phyloP scores from a whole-genome alignment of 1,140 invertebrate genomes.

The Brachionus koreanus region DNA sequence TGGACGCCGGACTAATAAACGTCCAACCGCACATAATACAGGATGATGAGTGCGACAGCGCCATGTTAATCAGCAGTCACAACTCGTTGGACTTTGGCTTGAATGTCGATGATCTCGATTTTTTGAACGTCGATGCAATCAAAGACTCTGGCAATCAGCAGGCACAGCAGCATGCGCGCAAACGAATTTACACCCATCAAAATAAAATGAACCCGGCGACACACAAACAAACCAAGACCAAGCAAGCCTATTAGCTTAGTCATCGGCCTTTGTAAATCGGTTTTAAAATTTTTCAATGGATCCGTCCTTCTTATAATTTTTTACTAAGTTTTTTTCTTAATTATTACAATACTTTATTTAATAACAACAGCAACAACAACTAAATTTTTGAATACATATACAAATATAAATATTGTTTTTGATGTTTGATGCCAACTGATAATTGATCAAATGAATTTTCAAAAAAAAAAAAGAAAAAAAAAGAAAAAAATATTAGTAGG shows the following conservation, averaged over 20 bases:
- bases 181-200: background rate
- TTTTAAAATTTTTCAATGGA: background rate
- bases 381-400: too few relatives aligned
- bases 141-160: background rate
- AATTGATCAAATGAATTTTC: too few relatives aligned
- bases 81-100: background rate
- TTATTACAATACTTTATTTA: background rate
- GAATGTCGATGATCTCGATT: background rate
- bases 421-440: too few relatives aligned
- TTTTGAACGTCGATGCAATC: background rate
- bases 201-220: background rate
- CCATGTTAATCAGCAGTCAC: background rate
- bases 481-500: background rate
- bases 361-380: too few relatives aligned
- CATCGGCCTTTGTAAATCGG: background rate
- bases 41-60: conserved; percentile 25
- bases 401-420: too few relatives aligned
- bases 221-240: background rate
- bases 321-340: background rate
- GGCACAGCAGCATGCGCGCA: background rate
- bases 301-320: background rate
- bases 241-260: background rate
- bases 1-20: background rate
- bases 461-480: background rate
- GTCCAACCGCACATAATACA: background rate